phyloP scores from a whole-genome alignment of 2,888 invertebrate species.

The Branchellion lobata region DNA sequence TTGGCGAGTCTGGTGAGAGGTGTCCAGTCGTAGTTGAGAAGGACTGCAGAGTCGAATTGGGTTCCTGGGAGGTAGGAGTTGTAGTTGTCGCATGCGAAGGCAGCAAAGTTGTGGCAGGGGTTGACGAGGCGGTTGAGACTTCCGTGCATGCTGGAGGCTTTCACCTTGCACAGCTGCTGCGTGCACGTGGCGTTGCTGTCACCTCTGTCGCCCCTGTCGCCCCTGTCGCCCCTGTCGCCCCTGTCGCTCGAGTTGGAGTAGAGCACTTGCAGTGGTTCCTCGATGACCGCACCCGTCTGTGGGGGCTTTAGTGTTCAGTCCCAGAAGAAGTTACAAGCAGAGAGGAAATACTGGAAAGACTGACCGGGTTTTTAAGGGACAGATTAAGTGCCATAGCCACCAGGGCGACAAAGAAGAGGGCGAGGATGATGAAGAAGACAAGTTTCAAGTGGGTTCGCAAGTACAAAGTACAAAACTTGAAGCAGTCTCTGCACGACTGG shows the following conservation, averaged over 20 bases:
- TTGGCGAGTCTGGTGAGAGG: slow-evolving; percentile 26
- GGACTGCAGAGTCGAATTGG: background rate
- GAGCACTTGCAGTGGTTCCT: too few species aligned
- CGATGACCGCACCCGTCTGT: too few species aligned
- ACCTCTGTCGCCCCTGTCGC: too few species aligned
- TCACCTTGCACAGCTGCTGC: slow-evolving; percentile 17
- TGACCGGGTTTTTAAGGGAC: background rate
- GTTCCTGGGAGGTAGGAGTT: slow-evolving; percentile 47
- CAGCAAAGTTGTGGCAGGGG: slow-evolving; percentile 59
- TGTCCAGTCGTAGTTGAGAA: slow-evolving; percentile 21
- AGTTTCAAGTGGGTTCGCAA: background rate
- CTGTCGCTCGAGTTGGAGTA: too few species aligned
- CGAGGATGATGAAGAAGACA: background rate
- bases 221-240: too few species aligned
- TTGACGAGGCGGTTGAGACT: slow-evolving; percentile 48
- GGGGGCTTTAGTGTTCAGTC: too few species aligned
- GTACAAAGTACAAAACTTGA: background rate
- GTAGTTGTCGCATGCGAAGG: slow-evolving; percentile 57
- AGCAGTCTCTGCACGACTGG: background rate
- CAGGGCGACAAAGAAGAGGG: background rate
- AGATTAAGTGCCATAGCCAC: background rate
- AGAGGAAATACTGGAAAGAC: too few species aligned
- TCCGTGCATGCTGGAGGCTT: background rate
- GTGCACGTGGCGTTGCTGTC: too few species aligned
- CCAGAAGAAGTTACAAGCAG: too few species aligned